A percentile compares a stretch with the other conserved stretches of the same genome.
Evolutionary conservation across 2,797 vertebrate species (phyloP).

Genomic region (Lacerta agilis): DNA sequence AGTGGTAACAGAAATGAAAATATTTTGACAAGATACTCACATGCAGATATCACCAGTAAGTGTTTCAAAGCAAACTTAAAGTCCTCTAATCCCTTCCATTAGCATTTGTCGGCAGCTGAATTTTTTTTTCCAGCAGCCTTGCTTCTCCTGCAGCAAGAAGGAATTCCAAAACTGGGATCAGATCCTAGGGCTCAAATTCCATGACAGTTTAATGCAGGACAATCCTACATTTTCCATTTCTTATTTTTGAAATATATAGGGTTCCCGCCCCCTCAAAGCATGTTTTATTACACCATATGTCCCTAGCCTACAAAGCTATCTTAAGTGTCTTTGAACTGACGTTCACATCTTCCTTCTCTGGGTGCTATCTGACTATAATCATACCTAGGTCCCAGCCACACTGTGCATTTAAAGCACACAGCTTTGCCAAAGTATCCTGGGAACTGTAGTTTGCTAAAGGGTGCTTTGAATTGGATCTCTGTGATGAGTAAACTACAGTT

Average conservation of each 20-base stretch:
- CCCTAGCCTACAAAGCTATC: slow-evolving; percentile 81
- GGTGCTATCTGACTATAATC: slow-evolving; percentile 64
- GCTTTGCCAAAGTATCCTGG: too few species aligned
- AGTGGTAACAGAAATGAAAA: slow-evolving; percentile 66
- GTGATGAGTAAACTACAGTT: too few species aligned
- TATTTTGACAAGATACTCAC: slow-evolving; percentile 71
- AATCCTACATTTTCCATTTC: slow-evolving; percentile 39
- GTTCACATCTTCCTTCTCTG: slow-evolving; percentile 73
- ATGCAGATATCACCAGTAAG: slow-evolving; percentile 73
- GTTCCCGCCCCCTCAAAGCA: slow-evolving; percentile 60
- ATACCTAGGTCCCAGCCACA: too few species aligned
- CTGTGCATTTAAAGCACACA: too few species aligned
- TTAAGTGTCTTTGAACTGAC: slow-evolving; percentile 80
- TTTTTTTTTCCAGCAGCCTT: slow-evolving; percentile 58
- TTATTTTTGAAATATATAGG: slow-evolving; percentile 63
- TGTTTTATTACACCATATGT: slow-evolving; percentile 77
- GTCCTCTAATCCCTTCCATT: slow-evolving; percentile 69
- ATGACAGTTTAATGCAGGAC: slow-evolving; percentile 50
- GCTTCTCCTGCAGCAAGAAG: slow-evolving; percentile 48
- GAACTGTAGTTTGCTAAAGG: too few species aligned
- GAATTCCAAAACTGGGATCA: slow-evolving; percentile 40
- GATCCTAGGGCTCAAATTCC: slow-evolving; percentile 47
- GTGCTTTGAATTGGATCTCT: too few species aligned
- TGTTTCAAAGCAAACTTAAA: slow-evolving; percentile 71
- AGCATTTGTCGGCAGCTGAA: slow-evolving; percentile 66